Percentiles rank a stretch among this genome's conserved stretches.
Conservation (phyloP, 2,888 invertebrate genomes). For the Spodoptera picta region DNA sequence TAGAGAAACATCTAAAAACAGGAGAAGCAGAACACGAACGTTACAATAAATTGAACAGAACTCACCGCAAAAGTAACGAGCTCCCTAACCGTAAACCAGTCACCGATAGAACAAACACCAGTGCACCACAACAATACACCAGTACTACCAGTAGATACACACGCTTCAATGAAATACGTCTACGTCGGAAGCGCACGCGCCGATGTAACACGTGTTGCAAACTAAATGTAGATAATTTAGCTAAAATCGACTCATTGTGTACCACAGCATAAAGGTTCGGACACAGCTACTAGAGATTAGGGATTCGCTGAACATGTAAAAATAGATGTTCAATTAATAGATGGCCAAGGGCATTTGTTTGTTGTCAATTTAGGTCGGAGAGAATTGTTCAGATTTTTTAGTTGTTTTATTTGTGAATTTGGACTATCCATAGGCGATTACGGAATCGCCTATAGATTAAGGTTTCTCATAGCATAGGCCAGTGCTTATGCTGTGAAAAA, state of each 20-base stretch:
- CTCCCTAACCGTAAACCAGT: not conserved
- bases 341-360: conserved; percentile 34
- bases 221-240: conserved; percentile 43
- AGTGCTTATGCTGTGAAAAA: too few relatives aligned
- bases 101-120: conserved; percentile 9
- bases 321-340: conserved; percentile 55
- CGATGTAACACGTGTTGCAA: conserved; percentile 38
- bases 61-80: conserved; percentile 25
- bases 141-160: conserved; percentile 2
- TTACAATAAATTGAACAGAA: conserved; percentile 1
- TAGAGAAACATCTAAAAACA: not conserved
- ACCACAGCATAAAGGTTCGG: conserved; percentile 40
- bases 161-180: conserved; percentile 30
- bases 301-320: conserved; percentile 34
- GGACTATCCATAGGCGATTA: too few relatives aligned
- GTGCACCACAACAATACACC: conserved; percentile 12
- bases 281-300: conserved; percentile 42
- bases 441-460: too few relatives aligned
- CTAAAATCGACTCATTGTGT: conserved; percentile 40
- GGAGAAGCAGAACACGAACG: not conserved
- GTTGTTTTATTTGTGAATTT: not conserved
- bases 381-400: conserved; percentile 20
- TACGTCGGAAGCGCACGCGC: conserved; percentile 31
- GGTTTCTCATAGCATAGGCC: too few relatives aligned
- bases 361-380: conserved; percentile 28